phyloP scores from a whole-genome alignment of 2,888 invertebrate genomes.

The Acleris holmiana region DNA sequence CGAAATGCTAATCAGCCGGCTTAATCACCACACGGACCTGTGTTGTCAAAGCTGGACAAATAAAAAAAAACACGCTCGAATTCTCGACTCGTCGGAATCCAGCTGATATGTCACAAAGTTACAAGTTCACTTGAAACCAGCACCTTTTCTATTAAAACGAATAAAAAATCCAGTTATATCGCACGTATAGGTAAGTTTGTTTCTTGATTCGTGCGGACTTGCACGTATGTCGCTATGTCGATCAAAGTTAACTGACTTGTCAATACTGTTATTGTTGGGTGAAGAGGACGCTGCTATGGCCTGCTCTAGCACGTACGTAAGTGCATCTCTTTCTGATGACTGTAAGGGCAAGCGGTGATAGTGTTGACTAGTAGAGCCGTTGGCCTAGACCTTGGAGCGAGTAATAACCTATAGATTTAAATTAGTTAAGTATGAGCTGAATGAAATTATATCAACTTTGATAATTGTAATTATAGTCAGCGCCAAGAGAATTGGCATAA shows the following conservation, averaged over 20 bases:
- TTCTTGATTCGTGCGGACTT: constrained; percentile 7
- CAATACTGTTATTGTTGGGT: constrained; percentile 12
- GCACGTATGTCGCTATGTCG: constrained; percentile 17
- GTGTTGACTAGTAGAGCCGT: not conserved
- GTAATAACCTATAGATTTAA: constrained; percentile 5
- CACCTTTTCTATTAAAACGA: not conserved
- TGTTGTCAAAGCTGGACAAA: constrained; percentile 11
- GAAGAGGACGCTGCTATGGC: not conserved
- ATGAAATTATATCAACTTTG: too few relatives aligned
- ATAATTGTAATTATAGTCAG: too few relatives aligned
- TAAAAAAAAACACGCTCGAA: not conserved
- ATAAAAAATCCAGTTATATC: not conserved
- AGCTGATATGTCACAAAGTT: too few relatives aligned
- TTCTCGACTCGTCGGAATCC: too few relatives aligned
- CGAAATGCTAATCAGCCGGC: constrained; percentile 17
- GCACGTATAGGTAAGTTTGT: not conserved
- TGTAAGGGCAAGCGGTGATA: constrained; percentile 3
- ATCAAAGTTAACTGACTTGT: not conserved
- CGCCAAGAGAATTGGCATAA: too few relatives aligned
- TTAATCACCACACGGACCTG: constrained; percentile 16
- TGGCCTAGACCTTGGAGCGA: constrained; percentile 20
- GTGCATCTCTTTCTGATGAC: constrained; percentile 10
- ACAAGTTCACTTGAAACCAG: too few relatives aligned
- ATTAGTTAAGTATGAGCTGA: too few relatives aligned
- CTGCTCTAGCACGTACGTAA: not conserved